A percentile compares a stretch with the other conserved stretches of the same genome.
These are phyloP conservation scores for Lipophrys pholis DNA, from an alignment of 2,113 vertebrate genomes.

Conservation along the genomic window DNA sequence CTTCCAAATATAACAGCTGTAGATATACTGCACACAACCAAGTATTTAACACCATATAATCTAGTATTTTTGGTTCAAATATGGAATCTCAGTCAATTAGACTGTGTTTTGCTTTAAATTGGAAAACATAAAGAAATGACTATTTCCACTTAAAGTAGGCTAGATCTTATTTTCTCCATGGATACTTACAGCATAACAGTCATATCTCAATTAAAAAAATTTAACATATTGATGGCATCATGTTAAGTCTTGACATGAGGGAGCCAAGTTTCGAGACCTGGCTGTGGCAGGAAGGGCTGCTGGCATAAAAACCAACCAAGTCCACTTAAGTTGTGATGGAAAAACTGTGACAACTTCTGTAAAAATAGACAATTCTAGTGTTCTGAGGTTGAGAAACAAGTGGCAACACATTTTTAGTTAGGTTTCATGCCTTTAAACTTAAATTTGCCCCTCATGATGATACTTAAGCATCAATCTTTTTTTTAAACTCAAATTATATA, in stretches of 20 bases:
- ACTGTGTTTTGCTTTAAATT: neutral
- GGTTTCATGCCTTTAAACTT: neutral
- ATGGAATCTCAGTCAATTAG: neutral
- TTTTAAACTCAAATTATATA: neutral
- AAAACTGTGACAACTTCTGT: too few species aligned
- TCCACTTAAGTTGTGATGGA: too few species aligned
- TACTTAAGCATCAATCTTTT: neutral
- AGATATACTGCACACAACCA: constrained; percentile 12
- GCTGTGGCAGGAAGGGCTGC: too few species aligned
- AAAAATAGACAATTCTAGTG: too few species aligned
- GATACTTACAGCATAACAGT: too few species aligned
- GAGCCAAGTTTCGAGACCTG: too few species aligned
- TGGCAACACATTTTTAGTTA: neutral
- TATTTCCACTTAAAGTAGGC: too few species aligned
- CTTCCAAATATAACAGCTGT: constrained; percentile 30
- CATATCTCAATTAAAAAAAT: too few species aligned
- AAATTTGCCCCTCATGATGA: neutral
- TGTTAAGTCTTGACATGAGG: too few species aligned
- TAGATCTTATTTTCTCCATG: too few species aligned
- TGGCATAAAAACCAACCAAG: too few species aligned
- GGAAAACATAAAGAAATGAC: neutral
- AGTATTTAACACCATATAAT: constrained; percentile 36
- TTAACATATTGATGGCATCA: too few species aligned
- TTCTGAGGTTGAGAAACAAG: neutral
- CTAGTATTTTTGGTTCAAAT: neutral